A percentile compares a stretch with the other conserved stretches of the same genome.
phyloP scores from a whole-genome alignment of 2,888 invertebrate species.

The Zelleria hepariella region DNA sequence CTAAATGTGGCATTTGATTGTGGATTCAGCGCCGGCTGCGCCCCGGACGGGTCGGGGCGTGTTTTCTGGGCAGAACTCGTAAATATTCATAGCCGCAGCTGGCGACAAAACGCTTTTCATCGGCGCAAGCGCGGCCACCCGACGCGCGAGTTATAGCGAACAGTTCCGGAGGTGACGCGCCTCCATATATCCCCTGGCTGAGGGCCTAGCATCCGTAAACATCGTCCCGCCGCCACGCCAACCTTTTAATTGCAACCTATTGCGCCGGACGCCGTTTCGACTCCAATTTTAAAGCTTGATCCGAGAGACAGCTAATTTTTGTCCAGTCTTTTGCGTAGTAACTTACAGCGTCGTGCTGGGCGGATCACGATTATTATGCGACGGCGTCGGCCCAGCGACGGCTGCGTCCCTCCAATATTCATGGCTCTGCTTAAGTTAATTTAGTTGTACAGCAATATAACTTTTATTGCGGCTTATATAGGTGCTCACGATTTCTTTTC shows the following conservation, averaged over 20 bases:
- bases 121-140: constrained; percentile 43
- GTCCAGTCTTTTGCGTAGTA: constrained; percentile 49
- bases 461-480: constrained; percentile 32
- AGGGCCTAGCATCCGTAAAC: constrained; percentile 1
- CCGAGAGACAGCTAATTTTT: constrained; percentile 39
- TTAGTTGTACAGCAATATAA: constrained; percentile 24
- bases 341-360: constrained; percentile 54
- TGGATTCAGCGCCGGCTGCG: constrained; percentile 17
- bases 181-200: constrained; percentile 24
- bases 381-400: constrained; percentile 16
- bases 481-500: constrained; percentile 27
- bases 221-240: constrained; percentile 10
- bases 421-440: constrained; percentile 25
- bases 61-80: constrained; percentile 34
- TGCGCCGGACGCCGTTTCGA: constrained; percentile 26
- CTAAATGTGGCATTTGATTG: constrained; percentile 18
- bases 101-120: constrained; percentile 55
- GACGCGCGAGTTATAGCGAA: constrained; percentile 50
- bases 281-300: constrained; percentile 10
- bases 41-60: constrained; percentile 30
- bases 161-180: constrained; percentile 34
- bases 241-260: constrained; percentile 31
- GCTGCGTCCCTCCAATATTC: constrained; percentile 40
- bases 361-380: constrained; percentile 52
- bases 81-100: constrained; percentile 56